Evolutionary conservation across 1,140 invertebrate species (phyloP).

Genomic region (Drosophila sucinea): DNA sequence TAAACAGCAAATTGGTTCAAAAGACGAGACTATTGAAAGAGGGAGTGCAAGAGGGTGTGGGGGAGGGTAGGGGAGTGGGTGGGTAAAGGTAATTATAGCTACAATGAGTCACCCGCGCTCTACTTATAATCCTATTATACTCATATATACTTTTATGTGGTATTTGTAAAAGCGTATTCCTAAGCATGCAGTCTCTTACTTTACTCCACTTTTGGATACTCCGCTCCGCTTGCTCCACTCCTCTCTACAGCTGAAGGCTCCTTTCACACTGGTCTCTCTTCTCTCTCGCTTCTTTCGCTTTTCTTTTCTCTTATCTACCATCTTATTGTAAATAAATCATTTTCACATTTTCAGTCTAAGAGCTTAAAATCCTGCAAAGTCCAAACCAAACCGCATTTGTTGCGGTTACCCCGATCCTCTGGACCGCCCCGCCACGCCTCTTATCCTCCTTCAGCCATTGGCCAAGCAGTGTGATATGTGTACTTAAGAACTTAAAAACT

Average conservation of each 20-base stretch:
- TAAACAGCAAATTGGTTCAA: constrained; percentile 12
- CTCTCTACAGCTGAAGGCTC: not conserved
- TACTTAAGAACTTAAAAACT: constrained; percentile 65
- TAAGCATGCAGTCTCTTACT: not conserved
- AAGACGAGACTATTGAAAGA: not conserved
- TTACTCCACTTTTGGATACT: not conserved
- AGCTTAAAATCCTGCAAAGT: constrained; percentile 39
- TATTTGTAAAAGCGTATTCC: constrained; percentile 22
- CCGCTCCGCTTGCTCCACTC: not conserved
- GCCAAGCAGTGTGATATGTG: constrained; percentile 55
- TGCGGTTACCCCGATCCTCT: constrained; percentile 26
- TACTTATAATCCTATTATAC: constrained; percentile 7
- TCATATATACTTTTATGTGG: not conserved
- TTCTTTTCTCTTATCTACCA: constrained; percentile 13
- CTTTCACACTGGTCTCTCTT: constrained; percentile 19
- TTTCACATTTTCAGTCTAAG: constrained; percentile 30
- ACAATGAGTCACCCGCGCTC: constrained; percentile 6
- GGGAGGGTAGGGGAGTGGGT: not conserved
- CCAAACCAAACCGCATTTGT: constrained; percentile 48
- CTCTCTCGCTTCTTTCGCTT: constrained; percentile 7
- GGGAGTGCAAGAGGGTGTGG: not conserved
- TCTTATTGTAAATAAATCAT: constrained; percentile 50
- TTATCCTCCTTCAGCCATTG: not conserved
- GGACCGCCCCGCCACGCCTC: not conserved
- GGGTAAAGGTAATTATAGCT: constrained; percentile 4